Base-by-base conservation (phyloP, 2,797 vertebrate species). In the Lepidocolaptes lacrymiger region DNA sequence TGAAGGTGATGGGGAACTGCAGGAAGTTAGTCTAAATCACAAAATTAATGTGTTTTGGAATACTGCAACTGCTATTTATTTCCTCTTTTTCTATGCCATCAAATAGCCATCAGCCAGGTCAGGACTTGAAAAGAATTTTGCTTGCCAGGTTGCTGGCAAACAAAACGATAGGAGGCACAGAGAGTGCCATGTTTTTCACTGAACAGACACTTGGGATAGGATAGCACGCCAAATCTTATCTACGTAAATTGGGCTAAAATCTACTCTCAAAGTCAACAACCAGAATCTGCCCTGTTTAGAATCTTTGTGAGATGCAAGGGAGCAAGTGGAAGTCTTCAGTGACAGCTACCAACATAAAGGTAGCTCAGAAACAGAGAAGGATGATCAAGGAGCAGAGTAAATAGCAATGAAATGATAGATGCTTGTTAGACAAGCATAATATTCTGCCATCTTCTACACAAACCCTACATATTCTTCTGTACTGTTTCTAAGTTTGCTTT, bases 171-270 rank as follows among this genome's bases (percentile, higher is more conserved):
- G 64, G 51, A 92, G 64, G 91, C 85, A 73, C 61, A 79, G 89
- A 93, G 41, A 94, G 64, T 10, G 52, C 75, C 49, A 88, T 73
- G 64, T 89, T 91, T 77, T 88, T 68, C 92, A 83, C 41, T 87
- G 89, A 97, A 72, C 78, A 91, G 84, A 95, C 79, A 86, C 82
- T 95, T 56, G 66, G 85, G 89, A 93, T 68, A 86, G 61, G 59
- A 88, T 19, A 94, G 81, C 55, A 84, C 3, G 93, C 87, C 97
- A 91, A 89, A 87, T 61, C 82, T 75, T 77, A 88, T 91, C 91
- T 82, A 74, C 84, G 96, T 89, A 96, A 96, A 96, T 74, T 67
- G 56, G 94, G 75, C 94, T 96, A 97, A 94, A 96, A 93, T 85
- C 88, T 88, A 93, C 46, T 90, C 84, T 81, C 58, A 88, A 81